Evolutionary conservation across 2,797 vertebrate genomes (phyloP).

Genomic region (Muscicapa comitata): DNA sequence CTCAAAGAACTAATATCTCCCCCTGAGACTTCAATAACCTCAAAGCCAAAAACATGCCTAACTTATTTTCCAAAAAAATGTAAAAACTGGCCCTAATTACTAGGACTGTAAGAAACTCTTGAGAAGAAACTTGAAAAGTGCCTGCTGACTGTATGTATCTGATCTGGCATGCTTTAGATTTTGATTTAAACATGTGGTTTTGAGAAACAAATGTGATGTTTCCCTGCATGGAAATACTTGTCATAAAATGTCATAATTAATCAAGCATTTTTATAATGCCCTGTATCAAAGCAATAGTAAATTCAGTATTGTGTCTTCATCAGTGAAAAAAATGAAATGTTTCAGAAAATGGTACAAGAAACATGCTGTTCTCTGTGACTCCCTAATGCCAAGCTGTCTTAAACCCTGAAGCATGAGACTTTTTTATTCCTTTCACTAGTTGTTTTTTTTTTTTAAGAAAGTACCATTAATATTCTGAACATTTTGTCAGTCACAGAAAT

Average conservation of each 20-base stretch:
- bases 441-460: background rate
- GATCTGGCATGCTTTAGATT: background rate
- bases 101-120: background rate
- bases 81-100: background rate
- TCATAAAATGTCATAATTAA: background rate
- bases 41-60: background rate
- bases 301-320: background rate
- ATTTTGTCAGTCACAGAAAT: background rate
- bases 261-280: background rate
- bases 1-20: slow-evolving; percentile 15
- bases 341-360: background rate
- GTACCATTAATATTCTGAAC: background rate
- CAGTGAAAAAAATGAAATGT: background rate
- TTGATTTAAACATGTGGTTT: background rate
- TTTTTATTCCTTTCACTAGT: background rate
- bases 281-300: background rate
- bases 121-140: background rate
- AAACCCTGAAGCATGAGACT: background rate
- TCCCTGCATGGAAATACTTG: background rate
- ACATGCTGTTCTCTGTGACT: background rate
- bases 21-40: slow-evolving; percentile 5
- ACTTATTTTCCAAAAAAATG: background rate
- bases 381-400: background rate
- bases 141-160: background rate
- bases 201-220: background rate